Percentiles rank a stretch among this genome's conserved stretches.
Evolutionary conservation across 2,888 invertebrate genomes (phyloP).

Genomic region (Celastrina argiolus): DNA sequence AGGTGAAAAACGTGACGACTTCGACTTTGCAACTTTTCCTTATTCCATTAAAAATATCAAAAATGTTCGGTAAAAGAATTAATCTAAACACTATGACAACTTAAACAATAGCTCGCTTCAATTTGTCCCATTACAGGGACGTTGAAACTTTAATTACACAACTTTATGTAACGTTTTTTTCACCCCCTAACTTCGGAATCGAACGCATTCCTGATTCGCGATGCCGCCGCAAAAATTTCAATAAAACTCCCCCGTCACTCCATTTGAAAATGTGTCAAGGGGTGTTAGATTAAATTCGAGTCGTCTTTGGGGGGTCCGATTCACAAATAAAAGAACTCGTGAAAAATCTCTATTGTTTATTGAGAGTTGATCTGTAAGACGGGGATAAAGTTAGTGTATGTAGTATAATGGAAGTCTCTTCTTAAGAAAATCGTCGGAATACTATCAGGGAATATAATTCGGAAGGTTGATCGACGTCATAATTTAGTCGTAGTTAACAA

Average conservation of each 20-base stretch:
- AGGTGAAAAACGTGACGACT: too few species aligned
- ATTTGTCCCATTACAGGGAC: neutral
- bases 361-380: neutral
- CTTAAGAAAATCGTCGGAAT: too few species aligned
- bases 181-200: slow-evolving; percentile 30
- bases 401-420: neutral
- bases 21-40: too few species aligned
- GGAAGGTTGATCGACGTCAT: too few species aligned
- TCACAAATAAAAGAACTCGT: slow-evolving; percentile 21
- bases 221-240: slow-evolving; percentile 61
- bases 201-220: slow-evolving; percentile 64
- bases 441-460: too few species aligned
- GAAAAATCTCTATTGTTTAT: slow-evolving; percentile 3
- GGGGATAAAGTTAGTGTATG: neutral
- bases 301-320: slow-evolving; percentile 25
- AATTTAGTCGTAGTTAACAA: too few species aligned
- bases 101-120: neutral
- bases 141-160: slow-evolving; percentile 16
- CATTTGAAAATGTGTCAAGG: slow-evolving; percentile 30
- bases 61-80: too few species aligned
- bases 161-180: slow-evolving; percentile 21
- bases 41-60: too few species aligned
- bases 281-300: slow-evolving; percentile 26
- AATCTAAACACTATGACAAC: too few species aligned
- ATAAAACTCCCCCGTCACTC: slow-evolving; percentile 46